Conservation (phyloP, 2,888 invertebrate species). For the Desoria tigrina region DNA sequence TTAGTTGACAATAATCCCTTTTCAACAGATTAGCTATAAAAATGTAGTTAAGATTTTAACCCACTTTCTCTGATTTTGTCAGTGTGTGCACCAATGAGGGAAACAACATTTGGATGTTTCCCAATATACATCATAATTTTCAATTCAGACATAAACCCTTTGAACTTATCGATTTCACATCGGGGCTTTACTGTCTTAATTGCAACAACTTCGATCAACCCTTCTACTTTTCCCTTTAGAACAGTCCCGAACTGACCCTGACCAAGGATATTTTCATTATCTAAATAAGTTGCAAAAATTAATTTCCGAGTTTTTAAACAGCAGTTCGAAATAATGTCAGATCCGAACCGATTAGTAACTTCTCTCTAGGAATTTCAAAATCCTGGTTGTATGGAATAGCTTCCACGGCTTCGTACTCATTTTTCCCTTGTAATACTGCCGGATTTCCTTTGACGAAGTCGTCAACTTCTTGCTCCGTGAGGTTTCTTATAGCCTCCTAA, state of each 20-base stretch:
- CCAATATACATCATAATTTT: conserved; percentile 48
- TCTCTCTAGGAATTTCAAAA: conserved; percentile 42
- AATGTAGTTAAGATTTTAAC: too few relatives aligned
- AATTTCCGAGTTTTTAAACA: background rate
- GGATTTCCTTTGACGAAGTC: conserved; percentile 47
- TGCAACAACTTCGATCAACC: conserved; percentile 32
- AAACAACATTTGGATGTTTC: conserved; percentile 36
- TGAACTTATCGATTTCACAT: conserved; percentile 40
- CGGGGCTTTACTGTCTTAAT: conserved; percentile 39
- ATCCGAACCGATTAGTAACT: conserved; percentile 35
- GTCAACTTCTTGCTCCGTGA: conserved; percentile 44
- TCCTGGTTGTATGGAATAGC: conserved; percentile 43
- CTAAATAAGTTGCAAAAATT: too few relatives aligned
- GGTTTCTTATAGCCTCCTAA: conserved; percentile 36
- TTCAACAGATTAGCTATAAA: too few relatives aligned
- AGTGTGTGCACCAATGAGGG: conserved; percentile 40
- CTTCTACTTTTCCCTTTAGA: conserved; percentile 40
- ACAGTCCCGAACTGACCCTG: conserved; percentile 46
- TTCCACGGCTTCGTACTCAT: conserved; percentile 36
- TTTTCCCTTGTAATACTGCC: conserved; percentile 37
- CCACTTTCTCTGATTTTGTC: conserved; percentile 45
- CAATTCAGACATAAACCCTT: conserved; percentile 42
- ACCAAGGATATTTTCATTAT: conserved; percentile 40
- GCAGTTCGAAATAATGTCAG: background rate
- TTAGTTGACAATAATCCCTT: conserved; percentile 2